Percentiles rank a stretch among this genome's conserved stretches.
These are phyloP conservation scores for Drosophila fungiperda DNA, from an alignment of 2,888 invertebrate genomes.

Conservation along the genomic window DNA sequence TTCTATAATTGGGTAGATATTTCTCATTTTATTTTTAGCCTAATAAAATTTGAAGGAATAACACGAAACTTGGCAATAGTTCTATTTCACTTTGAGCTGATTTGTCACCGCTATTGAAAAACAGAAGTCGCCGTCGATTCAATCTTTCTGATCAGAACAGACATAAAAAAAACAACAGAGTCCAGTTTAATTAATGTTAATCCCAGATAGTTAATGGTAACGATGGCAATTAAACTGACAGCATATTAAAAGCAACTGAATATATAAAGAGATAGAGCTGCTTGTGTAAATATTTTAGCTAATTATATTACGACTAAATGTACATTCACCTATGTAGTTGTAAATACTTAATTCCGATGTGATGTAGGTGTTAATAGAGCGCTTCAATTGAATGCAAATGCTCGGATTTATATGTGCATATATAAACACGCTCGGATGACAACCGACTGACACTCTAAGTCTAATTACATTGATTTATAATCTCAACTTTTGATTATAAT, in stretches of 20 bases:
- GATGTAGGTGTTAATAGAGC: slow-evolving; percentile 4
- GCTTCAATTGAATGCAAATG: slow-evolving; percentile 63
- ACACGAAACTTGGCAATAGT: neutral
- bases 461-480: slow-evolving; percentile 59
- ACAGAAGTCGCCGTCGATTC: slow-evolving; percentile 22
- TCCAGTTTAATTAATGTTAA: slow-evolving; percentile 22
- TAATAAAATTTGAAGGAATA: neutral
- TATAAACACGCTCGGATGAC: slow-evolving; percentile 35
- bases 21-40: neutral
- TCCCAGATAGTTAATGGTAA: slow-evolving; percentile 32
- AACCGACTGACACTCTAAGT: slow-evolving; percentile 39
- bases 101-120: slow-evolving; percentile 14
- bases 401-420: slow-evolving; percentile 14
- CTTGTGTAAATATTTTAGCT: slow-evolving; percentile 18
- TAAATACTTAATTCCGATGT: slow-evolving; percentile 30
- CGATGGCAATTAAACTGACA: slow-evolving; percentile 33
- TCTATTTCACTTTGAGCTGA: neutral
- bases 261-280: neutral
- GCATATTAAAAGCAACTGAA: slow-evolving; percentile 4
- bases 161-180: slow-evolving; percentile 3
- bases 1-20: neutral
- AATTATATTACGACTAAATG: slow-evolving; percentile 7
- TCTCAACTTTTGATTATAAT: slow-evolving; percentile 7
- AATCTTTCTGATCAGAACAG: slow-evolving; percentile 10
- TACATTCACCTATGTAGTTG: neutral